Evolutionary conservation across 2,797 vertebrate species (phyloP).

Genomic region (Alectoris magna): DNA sequence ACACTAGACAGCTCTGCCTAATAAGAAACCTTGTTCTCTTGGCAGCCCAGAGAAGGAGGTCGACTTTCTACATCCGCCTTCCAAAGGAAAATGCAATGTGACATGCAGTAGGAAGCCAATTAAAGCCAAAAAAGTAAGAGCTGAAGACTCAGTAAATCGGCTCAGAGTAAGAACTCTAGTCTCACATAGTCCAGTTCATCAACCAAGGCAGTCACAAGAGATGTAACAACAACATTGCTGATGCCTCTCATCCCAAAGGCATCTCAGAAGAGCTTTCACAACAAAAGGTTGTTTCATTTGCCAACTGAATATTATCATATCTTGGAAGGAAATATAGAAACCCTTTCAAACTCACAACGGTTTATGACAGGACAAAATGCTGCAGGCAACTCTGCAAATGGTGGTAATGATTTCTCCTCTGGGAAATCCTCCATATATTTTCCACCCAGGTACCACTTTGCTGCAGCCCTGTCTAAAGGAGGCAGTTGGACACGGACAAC

Average conservation of each 20-base stretch:
- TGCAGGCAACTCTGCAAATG: not conserved
- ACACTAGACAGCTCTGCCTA: not conserved
- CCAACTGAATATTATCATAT: not conserved
- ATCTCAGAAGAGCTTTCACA: not conserved
- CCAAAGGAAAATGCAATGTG: constrained; percentile 58
- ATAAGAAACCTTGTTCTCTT: constrained; percentile 20
- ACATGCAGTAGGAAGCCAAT: constrained; percentile 68
- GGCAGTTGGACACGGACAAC: not conserved
- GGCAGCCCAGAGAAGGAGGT: constrained; percentile 40
- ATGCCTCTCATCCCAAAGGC: constrained; percentile 25
- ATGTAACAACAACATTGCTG: constrained; percentile 3
- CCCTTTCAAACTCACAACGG: constrained; percentile 28
- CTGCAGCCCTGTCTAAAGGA: not conserved
- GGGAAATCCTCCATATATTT: not conserved
- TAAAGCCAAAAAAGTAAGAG: constrained; percentile 62
- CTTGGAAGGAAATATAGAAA: constrained; percentile 28
- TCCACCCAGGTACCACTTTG: not conserved
- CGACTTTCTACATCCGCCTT: not conserved
- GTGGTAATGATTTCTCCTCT: not conserved
- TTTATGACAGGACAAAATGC: constrained; percentile 14
- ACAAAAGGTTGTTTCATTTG: constrained; percentile 52
- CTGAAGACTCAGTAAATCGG: constrained; percentile 59
- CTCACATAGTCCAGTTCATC: constrained; percentile 34
- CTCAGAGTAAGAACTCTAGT: constrained; percentile 34
- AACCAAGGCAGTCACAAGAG: constrained; percentile 29